Conservation (phyloP, 92 coral and sea anemone genomes). For the Micromussa lordhowensis region DNA sequence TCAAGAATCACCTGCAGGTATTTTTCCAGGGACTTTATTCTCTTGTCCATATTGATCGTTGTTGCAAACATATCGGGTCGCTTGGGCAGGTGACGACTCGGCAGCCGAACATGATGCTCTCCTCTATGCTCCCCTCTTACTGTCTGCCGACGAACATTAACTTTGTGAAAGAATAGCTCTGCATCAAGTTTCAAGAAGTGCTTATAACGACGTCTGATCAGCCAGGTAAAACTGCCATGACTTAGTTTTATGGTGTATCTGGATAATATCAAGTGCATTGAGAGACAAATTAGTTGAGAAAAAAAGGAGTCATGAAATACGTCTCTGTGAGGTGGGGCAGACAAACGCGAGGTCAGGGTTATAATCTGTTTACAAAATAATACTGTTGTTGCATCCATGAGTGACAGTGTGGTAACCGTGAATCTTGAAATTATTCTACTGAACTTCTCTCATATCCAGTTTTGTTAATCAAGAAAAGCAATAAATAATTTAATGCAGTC, state of each 20-base stretch:
- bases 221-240: slow-evolving; percentile 90
- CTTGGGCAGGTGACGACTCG: slow-evolving; percentile 84
- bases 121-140: slow-evolving; percentile 30
- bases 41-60: slow-evolving; percentile 73
- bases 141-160: slow-evolving; percentile 76
- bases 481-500: no score
- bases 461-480: no score
- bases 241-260: slow-evolving; percentile 84
- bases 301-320: not conserved
- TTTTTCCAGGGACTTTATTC: slow-evolving; percentile 73
- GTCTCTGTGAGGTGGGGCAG: not conserved
- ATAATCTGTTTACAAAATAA: no score
- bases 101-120: slow-evolving; percentile 52
- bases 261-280: not conserved
- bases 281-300: no score
- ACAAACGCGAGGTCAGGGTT: no score
- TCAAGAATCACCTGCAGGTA: slow-evolving; percentile 84
- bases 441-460: no score
- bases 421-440: no score
- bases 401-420: no score
- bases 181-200: slow-evolving; percentile 94
- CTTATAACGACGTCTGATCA: slow-evolving; percentile 85
- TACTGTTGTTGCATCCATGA: no score
- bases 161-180: slow-evolving; percentile 84
- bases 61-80: slow-evolving; percentile 86